Base-by-base conservation (phyloP, 2,113 vertebrate species). In the Marmota flaviventris region DNA sequence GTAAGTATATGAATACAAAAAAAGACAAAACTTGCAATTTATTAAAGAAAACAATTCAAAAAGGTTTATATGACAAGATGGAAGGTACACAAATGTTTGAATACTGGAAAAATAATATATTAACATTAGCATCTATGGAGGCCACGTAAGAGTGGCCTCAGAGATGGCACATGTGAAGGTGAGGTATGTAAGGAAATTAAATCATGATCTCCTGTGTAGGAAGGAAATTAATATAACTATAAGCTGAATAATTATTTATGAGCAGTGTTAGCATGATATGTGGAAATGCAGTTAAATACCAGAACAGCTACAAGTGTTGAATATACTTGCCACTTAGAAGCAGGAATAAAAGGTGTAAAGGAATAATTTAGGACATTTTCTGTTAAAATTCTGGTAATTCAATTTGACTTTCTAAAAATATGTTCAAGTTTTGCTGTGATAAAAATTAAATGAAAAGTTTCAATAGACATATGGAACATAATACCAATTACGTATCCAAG, bases 221-320 rank as follows among this genome's bases (percentile, higher is more conserved):
- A 87, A 89, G 32, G 51, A 32, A 67, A 58, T 29, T 75, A 45
- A 77, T 34, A 37, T 65, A 95, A 37, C 53, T 65, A 12, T 27
- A 27, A 22, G 24, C 18, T 5, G 9, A 20, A 18, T 63, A 51
- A 4, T 8, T 42, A 8, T 9, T n/a, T 16, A 45, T 24, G 5
- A n/a, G n/a, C 53, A 13, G 17, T 29, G 0, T 45, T 4, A 32
- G 24, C 3, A 4, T 25, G 29, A 4, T 22, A 5, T 32, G 4
- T 32, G 34, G 70, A 9, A 78, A 42, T 3, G 5, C 8, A 18
- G 17, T 39, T 70, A 63, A 77, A n/a, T 18, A 27, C 13, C 61
- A 61, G 53, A 76, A 39, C 9, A 77, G 34, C 53, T 51, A 0
- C 10, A 45, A 20, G 0, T 27, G 39, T 18, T 17, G 32, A 56